Percentiles rank a stretch among this genome's conserved stretches.
These are phyloP conservation scores for Austrolebias charrua DNA, from an alignment of 2,797 vertebrate species.

Conservation along the genomic window DNA sequence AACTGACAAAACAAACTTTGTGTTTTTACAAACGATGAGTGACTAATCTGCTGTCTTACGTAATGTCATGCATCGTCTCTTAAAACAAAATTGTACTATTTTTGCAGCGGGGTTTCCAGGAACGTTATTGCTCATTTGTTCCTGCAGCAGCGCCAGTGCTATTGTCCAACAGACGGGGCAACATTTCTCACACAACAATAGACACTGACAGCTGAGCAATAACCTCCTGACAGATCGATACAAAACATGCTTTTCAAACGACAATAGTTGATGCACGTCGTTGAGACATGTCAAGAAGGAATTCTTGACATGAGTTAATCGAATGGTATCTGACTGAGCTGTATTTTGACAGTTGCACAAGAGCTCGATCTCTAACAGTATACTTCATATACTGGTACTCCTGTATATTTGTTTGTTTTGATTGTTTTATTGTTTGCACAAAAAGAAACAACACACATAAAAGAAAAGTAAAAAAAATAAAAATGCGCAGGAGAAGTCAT, in stretches of 20 bases:
- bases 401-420: too few relatives aligned
- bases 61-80: neutral
- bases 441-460: too few relatives aligned
- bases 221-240: slow-evolving; percentile 4
- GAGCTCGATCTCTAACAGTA: too few relatives aligned
- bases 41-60: slow-evolving; percentile 17
- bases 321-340: slow-evolving; percentile 1
- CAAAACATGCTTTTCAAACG: slow-evolving; percentile 4
- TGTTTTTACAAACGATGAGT: slow-evolving; percentile 7
- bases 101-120: slow-evolving; percentile 13
- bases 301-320: slow-evolving; percentile 8
- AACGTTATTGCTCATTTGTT: slow-evolving; percentile 11
- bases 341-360: too few relatives aligned
- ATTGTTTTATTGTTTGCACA: too few relatives aligned
- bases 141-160: slow-evolving; percentile 6
- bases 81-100: slow-evolving; percentile 11
- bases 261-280: slow-evolving; percentile 19
- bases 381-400: too few relatives aligned
- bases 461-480: too few relatives aligned
- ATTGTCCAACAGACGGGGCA: slow-evolving; percentile 25
- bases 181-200: slow-evolving; percentile 37
- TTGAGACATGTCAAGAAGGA: slow-evolving; percentile 11
- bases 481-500: too few relatives aligned
- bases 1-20: slow-evolving; percentile 9
- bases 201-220: slow-evolving; percentile 26